Percentiles rank a stretch among this genome's conserved stretches.
These are phyloP conservation scores for Cordylochernes scorpioides DNA, from an alignment of 2,888 invertebrate genomes.

Conservation along the genomic window DNA sequence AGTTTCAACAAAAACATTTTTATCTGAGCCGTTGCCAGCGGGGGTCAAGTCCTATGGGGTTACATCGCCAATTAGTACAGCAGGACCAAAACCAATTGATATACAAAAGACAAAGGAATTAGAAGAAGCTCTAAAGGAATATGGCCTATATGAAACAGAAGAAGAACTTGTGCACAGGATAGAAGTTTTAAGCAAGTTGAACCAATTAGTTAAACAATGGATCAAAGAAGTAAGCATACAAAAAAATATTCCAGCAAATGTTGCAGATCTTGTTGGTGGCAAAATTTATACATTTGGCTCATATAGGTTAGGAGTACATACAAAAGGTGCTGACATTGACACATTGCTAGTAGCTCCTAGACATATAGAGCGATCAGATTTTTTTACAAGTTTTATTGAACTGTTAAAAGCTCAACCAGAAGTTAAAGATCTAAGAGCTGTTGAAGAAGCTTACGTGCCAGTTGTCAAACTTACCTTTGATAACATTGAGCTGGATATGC, in stretches of 20 bases:
- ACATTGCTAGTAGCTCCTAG: slow-evolving; percentile 89
- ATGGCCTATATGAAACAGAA: slow-evolving; percentile 67
- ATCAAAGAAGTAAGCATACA: slow-evolving; percentile 60
- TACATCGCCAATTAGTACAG: slow-evolving; percentile 76
- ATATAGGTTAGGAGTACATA: slow-evolving; percentile 66
- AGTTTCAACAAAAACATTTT: no score
- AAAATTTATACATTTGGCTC: slow-evolving; percentile 99
- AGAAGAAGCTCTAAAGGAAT: slow-evolving; percentile 47
- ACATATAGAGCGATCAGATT: slow-evolving; percentile 74
- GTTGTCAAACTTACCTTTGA: slow-evolving; percentile 97
- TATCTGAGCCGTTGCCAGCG: no score
- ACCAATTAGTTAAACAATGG: slow-evolving; percentile 75
- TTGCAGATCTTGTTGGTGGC: slow-evolving; percentile 67
- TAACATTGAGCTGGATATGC: slow-evolving; percentile 74
- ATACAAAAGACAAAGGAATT: slow-evolving; percentile 43
- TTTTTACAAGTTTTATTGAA: slow-evolving; percentile 83
- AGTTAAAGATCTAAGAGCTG: slow-evolving; percentile 55
- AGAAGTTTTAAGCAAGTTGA: slow-evolving; percentile 41
- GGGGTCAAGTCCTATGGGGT: slow-evolving; percentile 39
- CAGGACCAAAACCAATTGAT: slow-evolving; percentile 52
- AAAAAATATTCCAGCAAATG: slow-evolving; percentile 59
- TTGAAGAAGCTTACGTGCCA: slow-evolving; percentile 95
- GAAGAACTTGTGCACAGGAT: slow-evolving; percentile 56
- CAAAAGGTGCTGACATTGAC: slow-evolving; percentile 87
- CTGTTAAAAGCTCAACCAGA: slow-evolving; percentile 58